A percentile compares a stretch with the other conserved stretches of the same genome.
Conservation (phyloP, 2,113 vertebrate genomes). For the Baryphthengus martii region DNA sequence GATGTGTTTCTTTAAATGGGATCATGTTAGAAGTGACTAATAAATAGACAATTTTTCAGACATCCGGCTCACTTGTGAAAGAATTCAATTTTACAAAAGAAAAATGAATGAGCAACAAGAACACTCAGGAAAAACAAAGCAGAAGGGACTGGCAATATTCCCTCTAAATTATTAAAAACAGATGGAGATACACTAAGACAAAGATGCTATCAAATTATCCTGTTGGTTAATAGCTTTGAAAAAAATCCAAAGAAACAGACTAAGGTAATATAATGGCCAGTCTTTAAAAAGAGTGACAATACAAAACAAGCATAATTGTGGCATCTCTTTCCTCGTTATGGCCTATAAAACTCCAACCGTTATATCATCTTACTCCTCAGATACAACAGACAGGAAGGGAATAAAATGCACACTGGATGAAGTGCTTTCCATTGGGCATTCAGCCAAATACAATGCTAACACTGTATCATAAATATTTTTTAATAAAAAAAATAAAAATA, state of each 20-base stretch:
- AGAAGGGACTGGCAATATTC: background rate
- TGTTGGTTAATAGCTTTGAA: background rate
- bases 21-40: background rate
- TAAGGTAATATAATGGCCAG: background rate
- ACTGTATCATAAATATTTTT: background rate
- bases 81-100: background rate
- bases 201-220: background rate
- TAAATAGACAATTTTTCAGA: background rate
- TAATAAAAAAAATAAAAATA: background rate
- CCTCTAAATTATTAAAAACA: background rate
- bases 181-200: background rate
- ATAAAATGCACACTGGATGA: background rate
- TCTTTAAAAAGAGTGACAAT: background rate
- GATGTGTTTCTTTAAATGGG: background rate
- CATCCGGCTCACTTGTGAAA: background rate
- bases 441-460: background rate
- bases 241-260: background rate
- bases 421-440: background rate
- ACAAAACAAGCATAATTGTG: background rate
- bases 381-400: background rate
- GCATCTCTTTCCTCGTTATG: background rate
- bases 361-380: background rate
- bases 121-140: background rate
- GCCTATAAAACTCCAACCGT: constrained; percentile 23
- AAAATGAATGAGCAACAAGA: background rate